Percentiles rank a stretch among this genome's conserved stretches.
These are phyloP conservation scores for Dendroctonus ponderosae DNA, from an alignment of 1,140 invertebrate genomes.

Conservation along the genomic window DNA sequence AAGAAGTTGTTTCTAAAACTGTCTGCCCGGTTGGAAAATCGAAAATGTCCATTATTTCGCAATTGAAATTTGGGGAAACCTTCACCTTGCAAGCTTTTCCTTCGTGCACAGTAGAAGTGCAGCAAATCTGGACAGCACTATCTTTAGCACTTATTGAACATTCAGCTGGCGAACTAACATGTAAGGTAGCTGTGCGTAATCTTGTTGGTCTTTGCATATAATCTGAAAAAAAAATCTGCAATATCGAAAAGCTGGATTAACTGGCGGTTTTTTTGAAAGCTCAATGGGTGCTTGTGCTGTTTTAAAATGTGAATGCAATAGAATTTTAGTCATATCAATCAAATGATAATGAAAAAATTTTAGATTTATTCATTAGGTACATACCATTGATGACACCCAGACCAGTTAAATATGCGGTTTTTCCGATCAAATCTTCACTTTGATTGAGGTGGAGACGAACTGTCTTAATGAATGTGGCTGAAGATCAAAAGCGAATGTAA, in stretches of 20 bases:
- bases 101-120: conserved; percentile 45
- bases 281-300: no score
- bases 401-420: conserved; percentile 45
- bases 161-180: conserved; percentile 40
- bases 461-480: conserved; percentile 19
- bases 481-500: not conserved
- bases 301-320: no score
- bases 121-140: conserved; percentile 42
- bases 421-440: conserved; percentile 41
- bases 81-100: conserved; percentile 49
- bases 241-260: no score
- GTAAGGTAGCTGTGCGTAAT: conserved; percentile 45
- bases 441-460: conserved; percentile 42
- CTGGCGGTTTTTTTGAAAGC: no score
- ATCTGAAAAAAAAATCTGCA: conserved; percentile 39
- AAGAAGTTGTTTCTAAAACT: no score
- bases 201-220: conserved; percentile 41
- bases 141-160: conserved; percentile 39
- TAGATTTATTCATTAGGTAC: not conserved
- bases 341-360: no score
- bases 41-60: no score
- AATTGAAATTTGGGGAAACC: no score
- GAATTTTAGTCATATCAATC: no score
- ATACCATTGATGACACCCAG: conserved; percentile 49
- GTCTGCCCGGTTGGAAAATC: no score